Conservation (phyloP, 2,888 invertebrate genomes). For the Drosophila bunnanda region DNA sequence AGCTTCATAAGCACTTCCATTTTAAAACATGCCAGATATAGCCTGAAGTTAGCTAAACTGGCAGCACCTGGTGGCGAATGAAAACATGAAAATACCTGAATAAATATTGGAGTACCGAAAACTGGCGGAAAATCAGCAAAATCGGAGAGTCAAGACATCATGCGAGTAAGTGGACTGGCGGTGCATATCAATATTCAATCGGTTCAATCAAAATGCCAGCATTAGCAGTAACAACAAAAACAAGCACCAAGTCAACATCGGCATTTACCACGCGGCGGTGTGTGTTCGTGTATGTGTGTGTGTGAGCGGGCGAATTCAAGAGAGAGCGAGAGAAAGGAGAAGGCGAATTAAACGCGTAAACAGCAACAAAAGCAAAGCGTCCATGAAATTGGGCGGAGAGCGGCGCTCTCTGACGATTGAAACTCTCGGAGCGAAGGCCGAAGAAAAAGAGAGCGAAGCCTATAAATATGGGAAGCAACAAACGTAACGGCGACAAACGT, state of each 20-base stretch:
- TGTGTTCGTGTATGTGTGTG: constrained; percentile 5
- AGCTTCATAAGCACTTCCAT: too few relatives aligned
- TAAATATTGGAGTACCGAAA: not conserved
- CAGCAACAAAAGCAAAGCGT: constrained; percentile 2
- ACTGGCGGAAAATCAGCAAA: not conserved
- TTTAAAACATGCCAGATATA: too few relatives aligned
- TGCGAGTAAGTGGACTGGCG: constrained; percentile 17
- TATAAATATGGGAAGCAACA: constrained; percentile 23
- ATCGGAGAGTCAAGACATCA: not conserved
- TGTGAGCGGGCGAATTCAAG: constrained; percentile 1
- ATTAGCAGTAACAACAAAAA: not conserved
- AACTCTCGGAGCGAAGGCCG: constrained; percentile 2
- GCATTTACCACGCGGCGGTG: constrained; percentile 3
- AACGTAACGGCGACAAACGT: constrained; percentile 60
- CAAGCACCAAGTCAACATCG: not conserved
- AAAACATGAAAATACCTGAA: constrained; percentile 3
- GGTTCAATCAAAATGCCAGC: constrained; percentile 9
- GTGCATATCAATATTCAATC: not conserved
- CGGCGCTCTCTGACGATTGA: not conserved
- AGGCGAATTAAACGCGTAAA: constrained; percentile 63
- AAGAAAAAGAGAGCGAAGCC: constrained; percentile 2
- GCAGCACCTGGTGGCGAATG: too few relatives aligned
- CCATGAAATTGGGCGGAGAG: constrained; percentile 1
- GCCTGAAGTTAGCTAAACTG: too few relatives aligned
- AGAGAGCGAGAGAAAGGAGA: constrained; percentile 44